Evolutionary conservation across 2,113 vertebrate genomes (phyloP).

Genomic region (Cyprinus carpio): DNA sequence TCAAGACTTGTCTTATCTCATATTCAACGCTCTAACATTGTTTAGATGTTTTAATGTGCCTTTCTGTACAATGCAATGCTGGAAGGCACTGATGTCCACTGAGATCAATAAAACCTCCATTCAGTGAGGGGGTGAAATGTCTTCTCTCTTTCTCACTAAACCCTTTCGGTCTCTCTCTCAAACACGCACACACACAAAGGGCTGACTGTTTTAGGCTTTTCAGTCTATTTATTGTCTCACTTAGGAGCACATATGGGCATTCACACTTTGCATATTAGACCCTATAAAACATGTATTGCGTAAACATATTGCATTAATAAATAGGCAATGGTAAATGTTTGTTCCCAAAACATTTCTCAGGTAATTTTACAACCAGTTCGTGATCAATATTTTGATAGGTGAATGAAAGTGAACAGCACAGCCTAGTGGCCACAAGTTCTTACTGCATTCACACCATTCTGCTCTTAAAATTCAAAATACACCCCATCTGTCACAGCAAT

Average conservation of each 20-base stretch:
- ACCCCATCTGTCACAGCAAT: background rate
- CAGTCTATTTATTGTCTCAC: background rate
- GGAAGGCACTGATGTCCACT: slow-evolving; percentile 45
- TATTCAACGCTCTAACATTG: background rate
- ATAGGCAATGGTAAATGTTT: background rate
- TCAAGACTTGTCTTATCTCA: slow-evolving; percentile 20
- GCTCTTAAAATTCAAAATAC: background rate
- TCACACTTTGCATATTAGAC: background rate
- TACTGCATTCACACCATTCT: background rate
- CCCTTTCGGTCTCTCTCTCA: slow-evolving; percentile 44
- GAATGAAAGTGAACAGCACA: slow-evolving; percentile 33
- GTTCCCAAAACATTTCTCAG: background rate
- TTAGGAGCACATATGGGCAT: background rate
- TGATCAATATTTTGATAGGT: background rate
- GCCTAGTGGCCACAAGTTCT: slow-evolving; percentile 4
- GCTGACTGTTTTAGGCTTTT: slow-evolving; percentile 32
- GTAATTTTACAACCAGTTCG: background rate
- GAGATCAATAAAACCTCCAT: slow-evolving; percentile 51
- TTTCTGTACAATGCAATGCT: slow-evolving; percentile 33
- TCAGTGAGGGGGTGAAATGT: slow-evolving; percentile 42
- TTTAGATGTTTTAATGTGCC: slow-evolving; percentile 49
- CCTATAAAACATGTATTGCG: background rate
- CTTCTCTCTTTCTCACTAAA: slow-evolving; percentile 36
- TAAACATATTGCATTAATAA: background rate
- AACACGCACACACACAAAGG: slow-evolving; percentile 40